Evolutionary conservation across 2,113 vertebrate genomes (phyloP).

Genomic region (Ptyas mucosa): DNA sequence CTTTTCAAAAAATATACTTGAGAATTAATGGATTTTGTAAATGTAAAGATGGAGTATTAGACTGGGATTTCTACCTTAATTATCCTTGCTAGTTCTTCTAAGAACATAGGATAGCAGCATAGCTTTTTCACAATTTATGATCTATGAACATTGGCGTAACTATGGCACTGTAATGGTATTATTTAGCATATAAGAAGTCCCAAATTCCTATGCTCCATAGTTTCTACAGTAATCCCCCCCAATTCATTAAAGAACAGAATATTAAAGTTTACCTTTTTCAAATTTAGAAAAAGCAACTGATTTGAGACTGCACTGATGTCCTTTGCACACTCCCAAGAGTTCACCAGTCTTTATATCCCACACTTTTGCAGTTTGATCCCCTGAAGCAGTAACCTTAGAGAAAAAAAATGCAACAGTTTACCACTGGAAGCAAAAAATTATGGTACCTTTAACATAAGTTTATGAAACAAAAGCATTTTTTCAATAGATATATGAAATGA

Average conservation of each 20-base stretch:
- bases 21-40: not conserved
- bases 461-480: not conserved
- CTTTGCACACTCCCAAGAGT: slow-evolving; percentile 87
- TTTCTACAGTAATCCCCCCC: not conserved
- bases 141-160: not conserved
- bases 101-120: not conserved
- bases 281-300: slow-evolving; percentile 87
- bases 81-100: not conserved
- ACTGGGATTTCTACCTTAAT: not conserved
- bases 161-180: not conserved
- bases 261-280: slow-evolving; percentile 80
- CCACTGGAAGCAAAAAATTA: not conserved
- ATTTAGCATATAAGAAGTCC: not conserved
- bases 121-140: not conserved
- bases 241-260: not conserved
- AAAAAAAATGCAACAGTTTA: slow-evolving; percentile 36
- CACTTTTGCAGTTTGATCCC: slow-evolving; percentile 91
- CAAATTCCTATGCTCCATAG: not conserved
- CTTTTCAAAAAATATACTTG: not conserved
- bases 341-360: slow-evolving; percentile 90
- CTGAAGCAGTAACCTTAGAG: slow-evolving; percentile 90
- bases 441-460: not conserved
- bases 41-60: not conserved
- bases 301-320: slow-evolving; percentile 96
- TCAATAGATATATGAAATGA: not conserved